A percentile compares a stretch with the other conserved stretches of the same genome.
These are phyloP conservation scores for Exocentrus adspersus DNA, from an alignment of 2,888 invertebrate species.

Conservation along the genomic window DNA sequence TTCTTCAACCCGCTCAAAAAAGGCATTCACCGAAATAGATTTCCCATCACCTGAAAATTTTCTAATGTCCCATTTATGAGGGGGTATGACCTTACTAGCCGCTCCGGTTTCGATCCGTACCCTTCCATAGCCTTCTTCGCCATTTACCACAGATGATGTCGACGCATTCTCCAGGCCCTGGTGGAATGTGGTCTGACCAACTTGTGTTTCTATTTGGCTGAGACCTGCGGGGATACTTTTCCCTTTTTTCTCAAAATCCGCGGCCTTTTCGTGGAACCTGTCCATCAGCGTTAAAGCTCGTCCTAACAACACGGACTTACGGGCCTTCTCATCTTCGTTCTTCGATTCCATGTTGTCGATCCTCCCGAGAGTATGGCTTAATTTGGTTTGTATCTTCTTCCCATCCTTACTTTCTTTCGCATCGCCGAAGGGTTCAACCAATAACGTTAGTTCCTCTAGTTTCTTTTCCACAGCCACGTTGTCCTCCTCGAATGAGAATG, in stretches of 20 bases:
- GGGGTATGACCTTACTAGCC: background rate
- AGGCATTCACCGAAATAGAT: background rate
- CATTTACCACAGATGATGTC: too few relatives aligned
- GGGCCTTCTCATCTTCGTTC: background rate
- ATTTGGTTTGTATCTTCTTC: conserved; percentile 17
- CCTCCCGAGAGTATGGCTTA: conserved; percentile 7
- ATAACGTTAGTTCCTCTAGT: conserved; percentile 3
- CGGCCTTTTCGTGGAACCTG: background rate
- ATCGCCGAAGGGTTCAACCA: background rate
- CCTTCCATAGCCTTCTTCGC: too few relatives aligned
- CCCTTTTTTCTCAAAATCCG: background rate
- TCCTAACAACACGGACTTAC: conserved; percentile 9
- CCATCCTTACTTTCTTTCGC: background rate
- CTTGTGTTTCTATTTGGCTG: background rate
- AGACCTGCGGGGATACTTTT: background rate
- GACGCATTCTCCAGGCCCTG: background rate
- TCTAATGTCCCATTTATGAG: background rate
- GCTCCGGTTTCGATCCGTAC: background rate
- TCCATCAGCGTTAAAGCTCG: background rate
- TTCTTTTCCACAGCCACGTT: conserved; percentile 1
- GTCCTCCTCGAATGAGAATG: conserved; percentile 26
- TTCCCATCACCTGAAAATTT: background rate
- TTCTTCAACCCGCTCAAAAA: conserved; percentile 10
- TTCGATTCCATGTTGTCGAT: conserved; percentile 15
- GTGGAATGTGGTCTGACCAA: background rate